Percentiles rank a stretch among this genome's conserved stretches.
phyloP scores from a whole-genome alignment of 2,113 vertebrate genomes.

The Chaetops frenatus region DNA sequence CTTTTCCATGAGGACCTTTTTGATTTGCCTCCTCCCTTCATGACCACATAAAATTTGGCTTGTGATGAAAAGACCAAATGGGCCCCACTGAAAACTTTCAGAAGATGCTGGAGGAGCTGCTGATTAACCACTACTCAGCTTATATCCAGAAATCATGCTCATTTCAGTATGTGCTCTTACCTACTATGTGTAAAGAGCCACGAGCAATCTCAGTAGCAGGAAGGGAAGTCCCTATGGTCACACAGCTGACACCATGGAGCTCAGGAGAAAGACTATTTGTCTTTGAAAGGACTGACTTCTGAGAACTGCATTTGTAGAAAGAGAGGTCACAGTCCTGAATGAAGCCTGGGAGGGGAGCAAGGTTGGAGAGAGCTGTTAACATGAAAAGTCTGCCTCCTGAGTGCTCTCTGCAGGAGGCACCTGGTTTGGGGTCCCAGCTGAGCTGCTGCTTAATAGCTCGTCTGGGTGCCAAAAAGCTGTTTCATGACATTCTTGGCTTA shows the following conservation, averaged over 20 bases:
- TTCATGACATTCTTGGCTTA: conserved; percentile 44
- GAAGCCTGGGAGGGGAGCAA: background rate
- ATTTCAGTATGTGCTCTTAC: background rate
- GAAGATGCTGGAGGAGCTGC: background rate
- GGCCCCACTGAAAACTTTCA: background rate
- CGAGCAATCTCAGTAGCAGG: background rate
- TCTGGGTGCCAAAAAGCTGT: conserved; percentile 44
- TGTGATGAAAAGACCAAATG: background rate
- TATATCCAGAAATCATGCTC: background rate
- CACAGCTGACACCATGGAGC: background rate
- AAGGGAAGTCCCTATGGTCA: background rate
- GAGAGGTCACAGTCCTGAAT: background rate
- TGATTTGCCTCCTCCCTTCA: conserved; percentile 10
- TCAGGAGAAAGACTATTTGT: background rate
- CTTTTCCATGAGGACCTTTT: background rate
- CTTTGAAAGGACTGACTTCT: background rate
- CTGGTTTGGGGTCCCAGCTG: conserved; percentile 41
- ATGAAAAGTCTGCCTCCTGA: background rate
- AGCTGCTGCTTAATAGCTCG: conserved; percentile 30
- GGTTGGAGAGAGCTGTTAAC: background rate
- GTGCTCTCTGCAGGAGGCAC: conserved; percentile 38
- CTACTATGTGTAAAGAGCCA: background rate
- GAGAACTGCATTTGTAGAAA: background rate
- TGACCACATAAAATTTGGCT: conserved; percentile 15
- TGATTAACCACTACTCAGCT: background rate